These are phyloP conservation scores for Torymus aiolomorphi DNA, from an alignment of 2,888 invertebrate species.

Conservation along the genomic window DNA sequence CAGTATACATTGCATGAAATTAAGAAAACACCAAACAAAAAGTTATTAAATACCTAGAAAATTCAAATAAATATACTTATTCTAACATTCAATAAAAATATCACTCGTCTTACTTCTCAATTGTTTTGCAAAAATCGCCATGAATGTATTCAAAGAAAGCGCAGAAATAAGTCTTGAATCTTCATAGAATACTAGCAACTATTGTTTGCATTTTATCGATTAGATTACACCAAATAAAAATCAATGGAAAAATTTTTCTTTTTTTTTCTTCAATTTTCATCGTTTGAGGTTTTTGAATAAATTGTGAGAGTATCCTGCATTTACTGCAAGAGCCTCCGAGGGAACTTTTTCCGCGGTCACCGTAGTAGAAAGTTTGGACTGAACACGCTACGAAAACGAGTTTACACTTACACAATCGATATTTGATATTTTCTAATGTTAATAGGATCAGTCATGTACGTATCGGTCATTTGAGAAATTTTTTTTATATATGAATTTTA, in stretches of 20 bases:
- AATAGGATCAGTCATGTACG: conserved; percentile 61
- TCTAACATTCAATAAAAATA: background rate
- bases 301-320: background rate
- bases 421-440: conserved; percentile 60
- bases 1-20: no score
- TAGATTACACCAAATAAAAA: background rate
- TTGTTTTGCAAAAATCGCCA: background rate
- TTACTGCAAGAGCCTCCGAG: background rate
- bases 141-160: conserved; percentile 2
- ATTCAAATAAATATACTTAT: background rate
- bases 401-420: conserved; percentile 61
- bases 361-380: conserved; percentile 58
- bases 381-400: conserved; percentile 63
- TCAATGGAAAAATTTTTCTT: background rate
- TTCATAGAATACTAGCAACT: background rate
- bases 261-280: background rate
- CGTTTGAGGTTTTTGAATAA: background rate
- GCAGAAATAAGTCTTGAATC: background rate
- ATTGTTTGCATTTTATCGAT: background rate
- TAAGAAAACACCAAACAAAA: background rate
- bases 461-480: conserved; percentile 51
- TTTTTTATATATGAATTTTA: conserved; percentile 23
- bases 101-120: background rate
- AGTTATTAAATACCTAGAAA: background rate
- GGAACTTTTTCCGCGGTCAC: conserved; percentile 30